Conservation (phyloP, 2,113 vertebrate species). For the Azemiops feae region DNA sequence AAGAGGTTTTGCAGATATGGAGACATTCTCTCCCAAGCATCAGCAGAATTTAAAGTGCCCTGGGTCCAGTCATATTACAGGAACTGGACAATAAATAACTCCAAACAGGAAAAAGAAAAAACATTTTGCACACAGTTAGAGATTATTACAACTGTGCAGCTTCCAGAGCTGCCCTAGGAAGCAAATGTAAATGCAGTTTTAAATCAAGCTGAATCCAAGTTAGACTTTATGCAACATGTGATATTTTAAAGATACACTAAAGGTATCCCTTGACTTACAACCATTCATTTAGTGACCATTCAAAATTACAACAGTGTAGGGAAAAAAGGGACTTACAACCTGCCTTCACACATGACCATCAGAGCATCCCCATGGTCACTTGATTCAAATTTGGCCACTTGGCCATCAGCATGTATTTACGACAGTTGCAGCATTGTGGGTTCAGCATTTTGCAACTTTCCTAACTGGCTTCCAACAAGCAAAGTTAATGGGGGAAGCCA, state of each 20-base stretch:
- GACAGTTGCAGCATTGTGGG: too few relatives aligned
- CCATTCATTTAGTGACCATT: too few relatives aligned
- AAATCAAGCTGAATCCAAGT: background rate
- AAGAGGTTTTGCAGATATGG: background rate
- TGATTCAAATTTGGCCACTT: too few relatives aligned
- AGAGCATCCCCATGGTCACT: too few relatives aligned
- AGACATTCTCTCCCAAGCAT: background rate
- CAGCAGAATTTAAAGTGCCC: background rate
- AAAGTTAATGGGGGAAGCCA: too few relatives aligned
- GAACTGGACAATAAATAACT: background rate
- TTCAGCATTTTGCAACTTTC: too few relatives aligned
- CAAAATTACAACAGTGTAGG: too few relatives aligned
- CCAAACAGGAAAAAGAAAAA: background rate
- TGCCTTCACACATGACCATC: too few relatives aligned
- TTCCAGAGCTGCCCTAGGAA: background rate
- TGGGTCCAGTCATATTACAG: background rate
- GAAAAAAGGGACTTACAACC: too few relatives aligned
- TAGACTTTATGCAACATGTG: background rate
- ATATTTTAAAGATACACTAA: background rate
- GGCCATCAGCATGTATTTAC: too few relatives aligned
- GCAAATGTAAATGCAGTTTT: background rate
- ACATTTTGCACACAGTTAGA: background rate
- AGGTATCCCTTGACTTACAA: too few relatives aligned
- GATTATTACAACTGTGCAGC: background rate
- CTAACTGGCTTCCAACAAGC: too few relatives aligned